Conservation (phyloP, 2,113 vertebrate genomes). For the Anser brachyrhynchus region DNA sequence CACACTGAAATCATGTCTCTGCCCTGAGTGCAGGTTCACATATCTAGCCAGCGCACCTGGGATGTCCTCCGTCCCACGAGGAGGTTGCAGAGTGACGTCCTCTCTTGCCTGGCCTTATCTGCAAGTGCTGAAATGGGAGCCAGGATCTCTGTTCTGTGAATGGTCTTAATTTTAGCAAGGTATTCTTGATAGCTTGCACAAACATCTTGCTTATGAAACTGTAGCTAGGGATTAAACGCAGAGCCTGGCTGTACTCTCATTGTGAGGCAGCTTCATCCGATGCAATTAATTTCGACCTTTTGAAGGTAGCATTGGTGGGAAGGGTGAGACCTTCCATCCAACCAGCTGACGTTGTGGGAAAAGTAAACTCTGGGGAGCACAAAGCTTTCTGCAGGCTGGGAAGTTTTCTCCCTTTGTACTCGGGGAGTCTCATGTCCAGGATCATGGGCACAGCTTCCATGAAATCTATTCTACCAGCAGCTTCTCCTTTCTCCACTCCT, state of each 20-base stretch:
- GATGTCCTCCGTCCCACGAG: fast-evolving
- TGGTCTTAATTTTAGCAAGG: not conserved
- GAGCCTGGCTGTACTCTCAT: not conserved
- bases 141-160: not conserved
- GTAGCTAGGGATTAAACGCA: fast-evolving
- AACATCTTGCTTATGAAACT: not conserved
- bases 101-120: not conserved
- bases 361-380: not conserved
- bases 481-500: not conserved
- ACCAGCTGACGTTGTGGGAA: not conserved
- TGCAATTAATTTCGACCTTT: not conserved
- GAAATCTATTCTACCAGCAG: not conserved
- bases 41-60: fast-evolving
- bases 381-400: not conserved
- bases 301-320: not conserved
- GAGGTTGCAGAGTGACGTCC: not conserved
- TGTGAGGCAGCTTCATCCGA: not conserved
- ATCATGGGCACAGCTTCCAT: fast-evolving
- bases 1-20: not conserved
- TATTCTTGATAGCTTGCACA: fast-evolving
- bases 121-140: not conserved
- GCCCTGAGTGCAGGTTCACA: not conserved
- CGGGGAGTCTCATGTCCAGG: fast-evolving
- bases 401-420: not conserved
- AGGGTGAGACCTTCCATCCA: not conserved